A percentile compares a stretch with the other conserved stretches of the same genome.
Evolutionary conservation across 2,888 invertebrate genomes (phyloP).

Genomic region (Drosophila algonquin): DNA sequence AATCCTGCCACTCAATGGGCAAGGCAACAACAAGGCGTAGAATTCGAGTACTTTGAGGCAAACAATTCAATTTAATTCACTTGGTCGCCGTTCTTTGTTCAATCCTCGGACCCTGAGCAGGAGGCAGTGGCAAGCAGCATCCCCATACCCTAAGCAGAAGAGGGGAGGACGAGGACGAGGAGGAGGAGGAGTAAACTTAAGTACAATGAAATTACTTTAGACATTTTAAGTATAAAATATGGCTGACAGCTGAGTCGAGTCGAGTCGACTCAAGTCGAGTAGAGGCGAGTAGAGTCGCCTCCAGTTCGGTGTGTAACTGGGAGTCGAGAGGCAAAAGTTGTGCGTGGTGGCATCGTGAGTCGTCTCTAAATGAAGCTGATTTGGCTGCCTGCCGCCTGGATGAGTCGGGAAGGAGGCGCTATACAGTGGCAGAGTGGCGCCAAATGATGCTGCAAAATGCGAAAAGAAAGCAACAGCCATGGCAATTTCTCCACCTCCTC

Average conservation of each 20-base stretch:
- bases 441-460: constrained; percentile 64
- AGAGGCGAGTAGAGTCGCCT: no score
- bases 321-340: constrained; percentile 37
- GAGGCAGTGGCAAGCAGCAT: no score
- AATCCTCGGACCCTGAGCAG: constrained; percentile 16
- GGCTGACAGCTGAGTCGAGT: constrained; percentile 71
- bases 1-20: constrained; percentile 10
- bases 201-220: constrained; percentile 76
- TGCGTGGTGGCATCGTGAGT: constrained; percentile 39
- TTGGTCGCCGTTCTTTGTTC: constrained; percentile 25
- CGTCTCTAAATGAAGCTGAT: constrained; percentile 39
- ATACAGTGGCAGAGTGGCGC: constrained; percentile 17
- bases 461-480: constrained; percentile 16
- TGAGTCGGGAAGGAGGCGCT: background rate
- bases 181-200: constrained; percentile 48
- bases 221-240: constrained; percentile 79
- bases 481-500: background rate
- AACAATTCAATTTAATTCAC: constrained; percentile 76
- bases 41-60: constrained; percentile 48
- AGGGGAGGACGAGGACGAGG: background rate
- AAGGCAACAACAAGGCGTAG: constrained; percentile 19
- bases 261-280: background rate
- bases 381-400: constrained; percentile 6
- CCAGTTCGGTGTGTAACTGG: constrained; percentile 8
- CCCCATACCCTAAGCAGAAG: constrained; percentile 3